A percentile compares a stretch with the other conserved stretches of the same genome.
Conservation (phyloP, 2,797 vertebrate genomes). For the Graptemys geographica region DNA sequence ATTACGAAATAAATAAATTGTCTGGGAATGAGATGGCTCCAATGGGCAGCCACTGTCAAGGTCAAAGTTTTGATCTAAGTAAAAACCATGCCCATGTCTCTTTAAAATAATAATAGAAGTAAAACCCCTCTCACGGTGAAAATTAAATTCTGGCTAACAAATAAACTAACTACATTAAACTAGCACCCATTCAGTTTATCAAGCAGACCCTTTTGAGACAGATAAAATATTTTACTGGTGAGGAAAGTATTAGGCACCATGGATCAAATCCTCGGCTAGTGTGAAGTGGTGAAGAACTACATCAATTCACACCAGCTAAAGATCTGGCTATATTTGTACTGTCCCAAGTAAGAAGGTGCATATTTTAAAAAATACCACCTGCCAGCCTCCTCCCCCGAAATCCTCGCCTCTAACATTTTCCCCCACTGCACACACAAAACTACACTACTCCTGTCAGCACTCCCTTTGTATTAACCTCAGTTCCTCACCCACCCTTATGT, state of each 20-base stretch:
- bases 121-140: not conserved
- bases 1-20: not conserved
- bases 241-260: not conserved
- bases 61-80: not conserved
- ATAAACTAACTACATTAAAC: not conserved
- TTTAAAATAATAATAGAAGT: not conserved
- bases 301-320: not conserved
- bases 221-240: not conserved
- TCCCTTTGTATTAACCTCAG: rapidly evolving
- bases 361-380: not conserved
- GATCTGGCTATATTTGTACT: not conserved
- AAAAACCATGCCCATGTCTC: not conserved
- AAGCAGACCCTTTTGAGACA: not conserved
- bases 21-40: not conserved
- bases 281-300: not conserved
- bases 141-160: not conserved
- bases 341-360: not conserved
- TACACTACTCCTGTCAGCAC: not conserved
- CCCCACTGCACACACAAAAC: not conserved
- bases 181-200: not conserved
- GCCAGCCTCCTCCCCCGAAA: not conserved
- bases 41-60: not conserved
- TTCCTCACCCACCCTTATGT: not conserved
- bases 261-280: not conserved
- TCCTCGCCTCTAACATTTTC: not conserved